A percentile compares a stretch with the other conserved stretches of the same genome.
phyloP scores from a whole-genome alignment of 2,888 invertebrate genomes.

The Sarcophaga caerulescens region DNA sequence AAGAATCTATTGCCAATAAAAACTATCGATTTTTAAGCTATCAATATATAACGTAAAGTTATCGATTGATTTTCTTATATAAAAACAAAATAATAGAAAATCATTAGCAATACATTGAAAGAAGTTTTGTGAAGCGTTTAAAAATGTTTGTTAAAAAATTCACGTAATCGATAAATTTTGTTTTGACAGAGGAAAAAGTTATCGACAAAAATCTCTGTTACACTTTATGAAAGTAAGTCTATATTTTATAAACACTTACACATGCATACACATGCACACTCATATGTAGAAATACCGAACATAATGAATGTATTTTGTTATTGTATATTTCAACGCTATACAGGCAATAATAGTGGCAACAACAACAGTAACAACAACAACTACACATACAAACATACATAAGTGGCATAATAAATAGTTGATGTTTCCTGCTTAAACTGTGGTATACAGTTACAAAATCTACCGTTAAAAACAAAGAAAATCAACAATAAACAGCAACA shows the following conservation, averaged over 20 bases:
- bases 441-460: constrained; percentile 23
- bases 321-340: constrained; percentile 11
- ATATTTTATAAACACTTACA: not conserved
- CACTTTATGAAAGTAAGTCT: not conserved
- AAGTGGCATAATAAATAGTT: constrained; percentile 64
- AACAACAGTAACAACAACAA: not conserved
- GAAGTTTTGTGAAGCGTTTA: no score
- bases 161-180: no score
- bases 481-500: not conserved
- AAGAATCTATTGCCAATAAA: no score
- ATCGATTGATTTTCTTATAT: no score
- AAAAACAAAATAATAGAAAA: no score
- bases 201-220: no score
- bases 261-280: not conserved
- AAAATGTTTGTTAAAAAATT: no score
- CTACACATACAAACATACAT: constrained; percentile 2
- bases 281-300: not conserved
- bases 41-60: no score
- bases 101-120: no score
- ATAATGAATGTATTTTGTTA: not conserved
- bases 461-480: not conserved
- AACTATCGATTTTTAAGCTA: no score
- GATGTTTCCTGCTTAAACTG: constrained; percentile 31
- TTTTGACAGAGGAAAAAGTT: no score
- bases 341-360: not conserved